Conservation (phyloP, 1,140 invertebrate genomes). For the Papilio dardanus region DNA sequence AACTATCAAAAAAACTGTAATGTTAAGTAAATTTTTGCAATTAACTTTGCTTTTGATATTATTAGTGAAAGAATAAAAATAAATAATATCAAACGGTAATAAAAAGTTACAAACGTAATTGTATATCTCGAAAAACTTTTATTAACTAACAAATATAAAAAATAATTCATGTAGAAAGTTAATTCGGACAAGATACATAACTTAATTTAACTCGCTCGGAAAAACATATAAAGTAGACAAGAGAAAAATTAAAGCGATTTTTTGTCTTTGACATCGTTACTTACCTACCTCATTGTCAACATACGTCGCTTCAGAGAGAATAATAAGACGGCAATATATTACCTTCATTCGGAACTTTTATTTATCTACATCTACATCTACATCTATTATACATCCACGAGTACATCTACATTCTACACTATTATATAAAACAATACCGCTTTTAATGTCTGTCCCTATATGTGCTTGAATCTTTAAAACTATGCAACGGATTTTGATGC, state of each 20-base stretch:
- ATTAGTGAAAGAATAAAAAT: no score
- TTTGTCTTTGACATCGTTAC: conserved; percentile 16
- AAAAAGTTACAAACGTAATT: neutral
- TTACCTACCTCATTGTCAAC: neutral
- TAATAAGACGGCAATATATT: conserved; percentile 2
- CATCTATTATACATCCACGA: neutral
- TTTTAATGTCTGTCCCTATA: no score
- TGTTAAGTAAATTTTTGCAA: no score
- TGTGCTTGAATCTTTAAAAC: no score
- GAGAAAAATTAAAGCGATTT: conserved; percentile 20
- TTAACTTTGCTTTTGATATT: no score
- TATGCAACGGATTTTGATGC: no score
- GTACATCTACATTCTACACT: no score
- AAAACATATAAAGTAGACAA: conserved; percentile 10
- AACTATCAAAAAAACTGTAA: no score
- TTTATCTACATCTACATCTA: no score
- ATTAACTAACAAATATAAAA: neutral
- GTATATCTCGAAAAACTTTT: neutral
- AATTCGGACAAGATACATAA: neutral
- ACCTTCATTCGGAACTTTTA: neutral
- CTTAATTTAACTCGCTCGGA: conserved; percentile 5
- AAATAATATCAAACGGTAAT: neutral
- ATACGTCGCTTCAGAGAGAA: neutral
- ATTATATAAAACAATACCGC: no score
- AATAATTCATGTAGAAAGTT: conserved; percentile 10